Percentiles rank a stretch among this genome's conserved stretches.
These are phyloP conservation scores for Conomelus anceps DNA, from an alignment of 2,888 invertebrate genomes.

Conservation along the genomic window DNA sequence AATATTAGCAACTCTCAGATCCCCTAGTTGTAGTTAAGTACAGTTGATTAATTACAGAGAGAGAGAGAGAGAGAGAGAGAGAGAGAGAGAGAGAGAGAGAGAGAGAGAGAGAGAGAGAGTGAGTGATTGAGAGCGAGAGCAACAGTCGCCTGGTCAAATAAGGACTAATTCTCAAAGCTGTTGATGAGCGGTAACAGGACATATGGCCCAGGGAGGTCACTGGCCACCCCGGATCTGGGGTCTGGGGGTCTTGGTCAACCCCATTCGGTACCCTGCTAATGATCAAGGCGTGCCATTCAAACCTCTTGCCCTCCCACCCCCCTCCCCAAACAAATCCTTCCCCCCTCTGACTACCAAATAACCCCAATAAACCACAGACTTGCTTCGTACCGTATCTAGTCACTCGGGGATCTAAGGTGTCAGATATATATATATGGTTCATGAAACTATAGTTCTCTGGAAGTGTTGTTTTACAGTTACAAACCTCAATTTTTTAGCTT, in stretches of 20 bases:
- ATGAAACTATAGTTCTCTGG: too few relatives aligned
- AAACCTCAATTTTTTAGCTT: too few relatives aligned
- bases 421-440: not conserved
- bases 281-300: not conserved
- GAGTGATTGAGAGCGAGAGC: too few relatives aligned
- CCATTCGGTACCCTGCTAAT: not conserved
- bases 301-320: not conserved
- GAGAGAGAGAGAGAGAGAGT: not conserved
- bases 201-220: too few relatives aligned
- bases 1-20: too few relatives aligned
- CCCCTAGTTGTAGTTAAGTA: too few relatives aligned
- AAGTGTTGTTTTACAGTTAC: too few relatives aligned
- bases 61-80: not conserved
- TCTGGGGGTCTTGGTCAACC: too few relatives aligned
- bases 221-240: not conserved
- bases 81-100: not conserved
- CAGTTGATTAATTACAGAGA: not conserved
- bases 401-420: not conserved
- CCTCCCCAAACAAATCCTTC: not conserved
- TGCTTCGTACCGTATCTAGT: not conserved
- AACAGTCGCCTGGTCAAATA: not conserved
- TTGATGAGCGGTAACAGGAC: not conserved
- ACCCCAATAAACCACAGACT: not conserved
- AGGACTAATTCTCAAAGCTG: not conserved
- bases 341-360: not conserved